A percentile compares a stretch with the other conserved stretches of the same genome.
Evolutionary conservation across 2,888 invertebrate genomes (phyloP).

Genomic region (Erannis defoliaria): DNA sequence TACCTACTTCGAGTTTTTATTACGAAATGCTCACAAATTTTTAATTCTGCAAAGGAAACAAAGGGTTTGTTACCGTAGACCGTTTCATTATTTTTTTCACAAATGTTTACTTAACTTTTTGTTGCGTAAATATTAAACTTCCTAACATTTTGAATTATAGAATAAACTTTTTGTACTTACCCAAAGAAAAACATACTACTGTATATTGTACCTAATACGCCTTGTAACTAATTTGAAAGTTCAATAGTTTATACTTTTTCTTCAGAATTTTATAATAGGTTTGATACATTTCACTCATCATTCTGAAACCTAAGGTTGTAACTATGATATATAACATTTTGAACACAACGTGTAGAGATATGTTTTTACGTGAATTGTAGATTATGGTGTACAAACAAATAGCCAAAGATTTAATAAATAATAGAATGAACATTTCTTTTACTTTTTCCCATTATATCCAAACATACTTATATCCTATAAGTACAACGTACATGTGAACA

Average conservation of each 20-base stretch:
- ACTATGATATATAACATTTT: constrained; percentile 79
- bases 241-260: constrained; percentile 47
- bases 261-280: constrained; percentile 50
- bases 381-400: constrained; percentile 81
- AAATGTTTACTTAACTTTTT: constrained; percentile 22
- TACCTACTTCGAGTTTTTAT: constrained; percentile 9
- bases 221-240: constrained; percentile 31
- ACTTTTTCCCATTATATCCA: constrained; percentile 31
- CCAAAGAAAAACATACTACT: constrained; percentile 1
- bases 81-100: constrained; percentile 24
- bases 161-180: constrained; percentile 15
- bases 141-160: constrained; percentile 10
- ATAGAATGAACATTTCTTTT: constrained; percentile 68
- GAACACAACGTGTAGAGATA: constrained; percentile 77
- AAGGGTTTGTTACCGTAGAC: constrained; percentile 19
- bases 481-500: background rate
- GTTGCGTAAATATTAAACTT: constrained; percentile 23
- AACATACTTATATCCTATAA: background rate
- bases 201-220: constrained; percentile 11
- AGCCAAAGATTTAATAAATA: constrained; percentile 79
- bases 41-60: constrained; percentile 15
- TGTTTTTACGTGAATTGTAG: constrained; percentile 85
- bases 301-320: constrained; percentile 84
- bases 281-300: constrained; percentile 66
- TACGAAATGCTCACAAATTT: constrained; percentile 12